Base-by-base conservation (phyloP, 1,140 invertebrate genomes). In the Bombus cullumanus region DNA sequence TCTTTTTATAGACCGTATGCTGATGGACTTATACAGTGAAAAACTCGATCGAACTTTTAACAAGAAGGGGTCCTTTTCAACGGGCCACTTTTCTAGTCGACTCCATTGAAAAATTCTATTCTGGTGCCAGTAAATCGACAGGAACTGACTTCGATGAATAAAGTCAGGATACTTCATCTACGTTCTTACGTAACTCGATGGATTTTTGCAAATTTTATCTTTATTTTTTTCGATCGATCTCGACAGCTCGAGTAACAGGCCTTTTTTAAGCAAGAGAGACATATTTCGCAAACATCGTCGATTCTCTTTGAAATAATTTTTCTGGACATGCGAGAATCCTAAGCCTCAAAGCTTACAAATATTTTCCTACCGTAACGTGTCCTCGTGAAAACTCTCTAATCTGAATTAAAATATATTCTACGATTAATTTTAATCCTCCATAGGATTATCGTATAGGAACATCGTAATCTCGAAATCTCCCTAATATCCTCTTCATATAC, bases 21-120 rank as follows among this genome's bases (percentile, higher is more conserved):
- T 57, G 31, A 53, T 75, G 22, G 43, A 75, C n/a, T 25, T 41
- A n/a, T 47, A 79, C 31, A 34, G 6, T 22, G 41, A 68, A 68
- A 79, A 68, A 47, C 41, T 43, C 37, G 41, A 22, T 6, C 15
- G 13, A 41, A 68, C 18, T 66, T n/a, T 69, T 47, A 31, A 47
- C 77, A 68, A 34, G 64, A 79, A 68, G 4, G 76, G 39, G 8
- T 31, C 31, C n/a, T n/a, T 78, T 78, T 66, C 76, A 78, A 66
- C 59, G 28, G 28, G 8, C 18, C 39, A 6, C 22, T 64, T 68
- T 43, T 10, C 64, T 15, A 66, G 13, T 10, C 47, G 25, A 18
- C 39, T 62, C 37, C 18, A 37, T n/a, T 37, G 34, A 41, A 18
- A 31, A 59, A 66, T 59, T 59, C 22, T 34, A 76, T 76, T 59